These are phyloP conservation scores for Adelosebastes latens DNA, from an alignment of 2,797 vertebrate genomes.

Conservation along the genomic window DNA sequence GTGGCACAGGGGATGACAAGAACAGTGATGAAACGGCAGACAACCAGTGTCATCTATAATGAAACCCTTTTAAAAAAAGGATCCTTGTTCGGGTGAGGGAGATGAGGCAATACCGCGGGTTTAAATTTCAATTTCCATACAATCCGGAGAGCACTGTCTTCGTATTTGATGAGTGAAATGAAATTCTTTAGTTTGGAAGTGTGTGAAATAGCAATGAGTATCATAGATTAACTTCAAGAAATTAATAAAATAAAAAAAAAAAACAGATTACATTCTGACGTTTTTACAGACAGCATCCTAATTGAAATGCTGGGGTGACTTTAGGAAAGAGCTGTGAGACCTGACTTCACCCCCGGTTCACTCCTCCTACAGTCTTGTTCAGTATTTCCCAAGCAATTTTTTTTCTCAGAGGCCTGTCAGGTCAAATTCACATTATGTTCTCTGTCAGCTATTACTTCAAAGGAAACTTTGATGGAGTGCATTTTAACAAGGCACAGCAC, in stretches of 20 bases:
- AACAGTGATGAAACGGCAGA: slow-evolving; percentile 42
- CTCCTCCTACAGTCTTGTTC: slow-evolving; percentile 27
- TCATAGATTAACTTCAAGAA: slow-evolving; percentile 19
- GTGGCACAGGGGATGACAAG: slow-evolving; percentile 7
- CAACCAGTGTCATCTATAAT: slow-evolving; percentile 13
- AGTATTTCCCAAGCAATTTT: slow-evolving; percentile 54
- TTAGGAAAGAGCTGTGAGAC: slow-evolving; percentile 31
- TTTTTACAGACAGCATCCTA: slow-evolving; percentile 13
- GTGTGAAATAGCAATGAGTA: slow-evolving; percentile 5
- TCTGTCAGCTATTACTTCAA: slow-evolving; percentile 75
- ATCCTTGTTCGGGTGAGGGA: slow-evolving; percentile 4
- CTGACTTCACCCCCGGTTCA: slow-evolving; percentile 42
- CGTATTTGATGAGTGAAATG: slow-evolving; percentile 41
- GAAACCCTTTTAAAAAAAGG: slow-evolving; percentile 5
- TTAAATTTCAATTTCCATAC: slow-evolving; percentile 26
- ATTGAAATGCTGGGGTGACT: slow-evolving; percentile 41
- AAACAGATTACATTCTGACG: not conserved
- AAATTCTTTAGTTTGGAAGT: slow-evolving; percentile 26
- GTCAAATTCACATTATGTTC: slow-evolving; percentile 70
- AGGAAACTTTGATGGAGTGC: slow-evolving; percentile 73
- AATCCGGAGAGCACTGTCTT: slow-evolving; percentile 18
- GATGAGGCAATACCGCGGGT: slow-evolving; percentile 16
- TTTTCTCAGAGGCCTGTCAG: slow-evolving; percentile 51
- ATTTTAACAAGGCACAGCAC: slow-evolving; percentile 71
- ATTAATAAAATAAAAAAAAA: not conserved